phyloP scores from a whole-genome alignment of 2,888 invertebrate genomes.

The Pecten maximus region DNA sequence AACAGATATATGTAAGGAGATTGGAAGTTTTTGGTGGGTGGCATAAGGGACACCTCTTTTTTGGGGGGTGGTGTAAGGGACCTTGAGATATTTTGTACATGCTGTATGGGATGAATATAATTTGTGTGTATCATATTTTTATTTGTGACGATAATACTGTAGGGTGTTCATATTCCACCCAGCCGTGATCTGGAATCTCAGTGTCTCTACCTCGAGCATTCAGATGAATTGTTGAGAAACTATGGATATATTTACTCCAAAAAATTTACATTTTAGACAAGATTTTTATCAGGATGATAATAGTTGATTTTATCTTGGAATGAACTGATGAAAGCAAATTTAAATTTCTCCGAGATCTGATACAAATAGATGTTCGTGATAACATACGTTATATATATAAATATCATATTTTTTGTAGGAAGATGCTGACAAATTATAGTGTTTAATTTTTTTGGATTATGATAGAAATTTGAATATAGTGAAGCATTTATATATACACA shows the following conservation, averaged over 20 bases:
- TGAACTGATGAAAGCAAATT: neutral
- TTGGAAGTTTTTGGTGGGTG: neutral
- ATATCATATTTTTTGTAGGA: neutral
- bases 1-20: neutral
- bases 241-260: neutral
- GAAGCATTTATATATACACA: no score
- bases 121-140: slow-evolving; percentile 8
- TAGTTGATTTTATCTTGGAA: neutral
- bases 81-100: neutral
- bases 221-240: neutral
- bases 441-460: no score
- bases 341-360: neutral
- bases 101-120: neutral
- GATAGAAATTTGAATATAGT: no score
- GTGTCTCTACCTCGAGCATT: neutral
- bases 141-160: neutral
- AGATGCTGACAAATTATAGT: no score
- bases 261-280: neutral
- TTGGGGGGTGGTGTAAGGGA: neutral
- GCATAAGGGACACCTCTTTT: neutral
- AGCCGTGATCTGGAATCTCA: neutral
- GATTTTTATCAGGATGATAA: neutral
- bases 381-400: no score
- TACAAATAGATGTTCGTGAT: neutral
- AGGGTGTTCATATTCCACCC: neutral